Evolutionary conservation across 2,797 vertebrate genomes (phyloP), one percentile per base, ranked within the genome.

Genomic region (Columba guinea): DNA sequence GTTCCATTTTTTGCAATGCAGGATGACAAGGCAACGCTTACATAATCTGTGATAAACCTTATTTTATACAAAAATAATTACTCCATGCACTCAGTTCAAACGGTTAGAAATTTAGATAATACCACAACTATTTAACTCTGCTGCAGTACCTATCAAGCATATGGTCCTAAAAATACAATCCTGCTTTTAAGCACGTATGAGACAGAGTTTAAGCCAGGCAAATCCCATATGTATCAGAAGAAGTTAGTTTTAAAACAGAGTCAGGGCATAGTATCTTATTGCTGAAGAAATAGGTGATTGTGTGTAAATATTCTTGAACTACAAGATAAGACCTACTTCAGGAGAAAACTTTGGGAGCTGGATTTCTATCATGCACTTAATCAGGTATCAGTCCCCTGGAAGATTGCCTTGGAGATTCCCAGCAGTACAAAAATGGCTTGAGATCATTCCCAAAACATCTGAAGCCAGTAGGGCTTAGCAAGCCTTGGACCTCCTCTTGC

Each of bases 1-100:
- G 69, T 60, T 79, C 76, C 81, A 78, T 76, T 96, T 95, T 81
- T 81, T 95, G 95, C 94, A 95, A 96, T 6, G 27, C 82, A 96
- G 79, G 79, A 96, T 96, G 94, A 96, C 92, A 74, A 88, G 59
- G 95, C 96, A 96, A 60, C 90, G 44, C 34, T 93, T 84, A 77
- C 53, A 74, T 37, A 82, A 59, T 30, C 49, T n/a, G 1, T 35
- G 13, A 71, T 69, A 87, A 84, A 84, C 32, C 17, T 88, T 52
- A 60, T 58, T 96, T 84, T 86, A 70, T 49, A 21, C 9, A 70
- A 44, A 76, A 94, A 74, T 76, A 59, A 75, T 79, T 69, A 67
- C 8, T 88, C 34, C 1, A 4, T 79, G 21, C 4, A 5, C 7
- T 74, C 35, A 28, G 26, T 58, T 86, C 59, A 76, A 53, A 39